Percentiles rank a stretch among this genome's conserved stretches.
These are phyloP conservation scores for Gallinago stenura DNA, from an alignment of 2,797 vertebrate genomes.

Conservation along the genomic window DNA sequence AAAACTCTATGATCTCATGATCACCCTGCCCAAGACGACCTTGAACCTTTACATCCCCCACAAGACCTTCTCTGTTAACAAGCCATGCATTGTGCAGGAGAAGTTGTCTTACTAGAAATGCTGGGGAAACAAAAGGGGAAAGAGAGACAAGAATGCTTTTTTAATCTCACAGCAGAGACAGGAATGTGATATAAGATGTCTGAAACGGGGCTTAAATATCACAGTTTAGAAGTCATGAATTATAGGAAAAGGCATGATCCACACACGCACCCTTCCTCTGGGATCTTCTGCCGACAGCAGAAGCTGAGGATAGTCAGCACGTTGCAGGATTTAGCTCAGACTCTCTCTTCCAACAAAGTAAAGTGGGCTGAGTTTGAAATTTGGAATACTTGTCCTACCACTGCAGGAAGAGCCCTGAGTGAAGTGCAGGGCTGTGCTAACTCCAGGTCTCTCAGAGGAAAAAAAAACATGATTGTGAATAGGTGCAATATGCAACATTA, in stretches of 20 bases:
- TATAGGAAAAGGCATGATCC: constrained; percentile 32
- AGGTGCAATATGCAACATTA: constrained; percentile 16
- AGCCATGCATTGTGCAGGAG: neutral
- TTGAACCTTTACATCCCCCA: too few relatives aligned
- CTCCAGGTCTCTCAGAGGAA: neutral
- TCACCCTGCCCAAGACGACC: too few relatives aligned
- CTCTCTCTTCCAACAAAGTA: neutral
- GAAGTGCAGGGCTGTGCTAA: neutral
- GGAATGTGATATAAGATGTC: neutral
- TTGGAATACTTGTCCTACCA: neutral
- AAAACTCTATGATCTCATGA: too few relatives aligned
- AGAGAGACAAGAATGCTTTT: neutral
- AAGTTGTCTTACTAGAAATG: neutral
- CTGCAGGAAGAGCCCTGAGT: neutral
- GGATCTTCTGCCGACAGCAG: neutral
- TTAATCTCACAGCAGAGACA: neutral
- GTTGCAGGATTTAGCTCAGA: constrained; percentile 27
- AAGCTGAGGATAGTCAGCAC: constrained; percentile 8
- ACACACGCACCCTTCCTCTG: neutral
- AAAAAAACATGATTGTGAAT: neutral
- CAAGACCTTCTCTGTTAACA: neutral
- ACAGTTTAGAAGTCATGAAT: neutral
- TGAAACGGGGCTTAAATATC: constrained; percentile 5
- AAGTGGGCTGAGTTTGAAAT: neutral
- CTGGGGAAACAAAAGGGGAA: neutral